Evolutionary conservation across 2,888 invertebrate species (phyloP), one percentile per base, ranked within the genome.

Genomic region (Caenorhabditis uteleia): DNA sequence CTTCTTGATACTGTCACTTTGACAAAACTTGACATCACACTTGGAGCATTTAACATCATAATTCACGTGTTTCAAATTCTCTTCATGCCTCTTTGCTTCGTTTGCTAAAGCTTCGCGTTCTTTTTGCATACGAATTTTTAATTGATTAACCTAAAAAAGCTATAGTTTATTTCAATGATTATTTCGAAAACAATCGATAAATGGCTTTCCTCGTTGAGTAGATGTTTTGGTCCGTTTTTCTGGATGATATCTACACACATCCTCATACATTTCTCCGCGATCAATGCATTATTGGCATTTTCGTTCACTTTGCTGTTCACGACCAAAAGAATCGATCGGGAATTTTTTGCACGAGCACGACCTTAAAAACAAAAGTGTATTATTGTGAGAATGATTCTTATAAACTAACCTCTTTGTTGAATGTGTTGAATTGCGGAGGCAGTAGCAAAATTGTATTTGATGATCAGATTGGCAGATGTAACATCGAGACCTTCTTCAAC

Each of bases 401-500:
- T 36, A 27, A 18, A 26, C 42, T 44, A 21, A 53, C 72, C 72
- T 50, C 65, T 57, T 45, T 54, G 64, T 29, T 73, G 80, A 14
- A 78, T 70, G 31, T 75, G 54, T 25, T 75, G 66, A 25, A 78
- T 69, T n/a, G 80, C 77, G 4, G 73, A 73, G 8, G 70, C 56
- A 53, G 60, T 73, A 34, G 58, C 57, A 31, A 59, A 77, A 50
- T 81, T 81, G 64, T 81, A 81, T 59, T 79, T 79, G 64, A 80
- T 74, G 60, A 80, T 79, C n/a, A 81, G 64, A 58, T 81, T 82
- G 70, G 81, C 82, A 1, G 74, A 70, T 8, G 67, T 42, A 21
- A 81, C 78, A 43, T 81, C 81, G 27, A 81, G 53, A 55, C 81
- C 81, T 65, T 81, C 81, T 27, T 81, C 81, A 5, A 79, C 73